Base-by-base conservation (phyloP, 2,888 invertebrate species). In the Chloromyia formosa region DNA sequence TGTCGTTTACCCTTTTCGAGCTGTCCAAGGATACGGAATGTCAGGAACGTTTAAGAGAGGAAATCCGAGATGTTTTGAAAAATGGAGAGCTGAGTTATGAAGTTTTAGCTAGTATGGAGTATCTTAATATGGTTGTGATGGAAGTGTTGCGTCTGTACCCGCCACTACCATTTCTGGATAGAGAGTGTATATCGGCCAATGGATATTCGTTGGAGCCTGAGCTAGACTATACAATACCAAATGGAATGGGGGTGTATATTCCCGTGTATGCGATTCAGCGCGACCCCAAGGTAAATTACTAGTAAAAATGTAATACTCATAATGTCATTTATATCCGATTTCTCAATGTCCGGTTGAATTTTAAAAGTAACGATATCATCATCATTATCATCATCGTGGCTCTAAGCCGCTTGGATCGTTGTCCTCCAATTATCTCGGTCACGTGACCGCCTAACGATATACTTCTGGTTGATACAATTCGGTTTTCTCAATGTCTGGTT, bases 1-100 rank as follows among this genome's bases (percentile, higher is more conserved):
- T 86, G 80, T 83, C 87, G 0, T 84, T 86, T 78, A 84, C 84
- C 27, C 80, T 86, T 61, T 85, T 84, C 77, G 85, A 86, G 76
- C 77, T 87, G 58, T 86, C 87, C 1, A 81, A 82, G 56, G 81
- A 86, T 77, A 82, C 82, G 0, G 82, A 85, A 3, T 77, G 86
- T 0, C 88, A 88, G 77, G 81, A 82, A 1, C 83, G 82, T 53
- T 76, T 87, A 20, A 81, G 86, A 1, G 78, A 82, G 9, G 88
- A 88, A 79, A 85, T 88, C 23, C 82, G 82, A 1, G 76, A 80
- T 1, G 83, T 83, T 0, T 76, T 86, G n/a, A 76, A 79, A 3
- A 81, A 83, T 71, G 81, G 80, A 0, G 85, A 85, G 0, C 75
- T 87, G 0, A 85, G 83, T 0, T 85, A 86, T 69, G 80, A 86